A percentile compares a stretch with the other conserved stretches of the same genome.
Conservation (phyloP, 2,797 vertebrate genomes). For the Coilia nasus region DNA sequence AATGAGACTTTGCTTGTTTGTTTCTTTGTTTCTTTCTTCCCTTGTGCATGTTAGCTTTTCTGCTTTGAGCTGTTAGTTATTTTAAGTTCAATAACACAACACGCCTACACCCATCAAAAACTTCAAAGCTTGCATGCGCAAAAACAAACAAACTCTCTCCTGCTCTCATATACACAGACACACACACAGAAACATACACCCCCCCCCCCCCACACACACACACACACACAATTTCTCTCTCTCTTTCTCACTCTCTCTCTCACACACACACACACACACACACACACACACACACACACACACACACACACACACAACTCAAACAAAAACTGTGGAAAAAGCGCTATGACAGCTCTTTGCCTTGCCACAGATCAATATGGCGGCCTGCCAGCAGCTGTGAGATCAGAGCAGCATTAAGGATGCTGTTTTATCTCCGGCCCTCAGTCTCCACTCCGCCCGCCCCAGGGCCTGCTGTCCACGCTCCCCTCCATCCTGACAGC, state of each 20-base stretch:
- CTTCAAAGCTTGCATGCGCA: neutral
- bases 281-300: neutral
- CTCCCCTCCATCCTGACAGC: neutral
- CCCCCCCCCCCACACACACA: no score
- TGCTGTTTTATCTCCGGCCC: conserved; percentile 20
- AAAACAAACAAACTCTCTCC: neutral
- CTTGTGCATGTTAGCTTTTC: neutral
- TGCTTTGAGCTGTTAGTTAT: neutral
- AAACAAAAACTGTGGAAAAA: neutral
- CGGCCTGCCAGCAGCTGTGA: neutral
- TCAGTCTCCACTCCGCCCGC: neutral
- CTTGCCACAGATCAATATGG: neutral
- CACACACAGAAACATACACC: neutral
- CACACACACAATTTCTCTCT: no score
- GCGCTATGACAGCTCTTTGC: conserved; percentile 6
- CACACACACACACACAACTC: neutral
- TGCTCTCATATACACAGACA: neutral
- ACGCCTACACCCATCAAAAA: neutral
- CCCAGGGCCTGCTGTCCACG: neutral
- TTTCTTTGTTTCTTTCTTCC: neutral
- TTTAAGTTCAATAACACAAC: neutral
- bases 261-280: neutral
- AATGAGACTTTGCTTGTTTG: neutral
- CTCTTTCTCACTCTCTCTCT: no score
- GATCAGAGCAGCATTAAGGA: neutral